Evolutionary conservation across 2,888 invertebrate species (phyloP).

Genomic region (Rhopalosiphum nymphaeae): DNA sequence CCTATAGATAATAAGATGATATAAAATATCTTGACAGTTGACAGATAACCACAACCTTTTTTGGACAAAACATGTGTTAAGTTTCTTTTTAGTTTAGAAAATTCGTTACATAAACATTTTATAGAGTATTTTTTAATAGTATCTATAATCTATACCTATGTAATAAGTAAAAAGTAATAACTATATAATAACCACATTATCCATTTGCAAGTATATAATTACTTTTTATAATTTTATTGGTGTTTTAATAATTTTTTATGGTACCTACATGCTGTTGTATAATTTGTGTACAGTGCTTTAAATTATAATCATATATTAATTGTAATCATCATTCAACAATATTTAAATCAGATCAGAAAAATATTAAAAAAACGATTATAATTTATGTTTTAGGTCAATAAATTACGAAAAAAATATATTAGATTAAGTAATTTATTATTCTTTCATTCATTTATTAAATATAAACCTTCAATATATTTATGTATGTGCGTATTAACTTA

Average conservation of each 20-base stretch:
- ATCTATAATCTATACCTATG: not conserved
- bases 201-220: not conserved
- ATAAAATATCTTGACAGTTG: slow-evolving; percentile 9
- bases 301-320: not conserved
- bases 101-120: slow-evolving; percentile 9
- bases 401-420: not conserved
- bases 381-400: not conserved
- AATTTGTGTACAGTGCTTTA: not conserved
- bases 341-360: not conserved
- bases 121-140: not conserved
- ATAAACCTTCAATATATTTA: not conserved
- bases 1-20: not conserved
- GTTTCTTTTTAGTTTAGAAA: slow-evolving; percentile 17
- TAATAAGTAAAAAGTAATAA: not conserved
- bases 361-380: not conserved
- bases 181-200: not conserved
- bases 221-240: not conserved
- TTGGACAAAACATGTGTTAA: not conserved
- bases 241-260: not conserved
- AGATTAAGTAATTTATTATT: not conserved
- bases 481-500: not conserved
- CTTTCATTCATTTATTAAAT: not conserved
- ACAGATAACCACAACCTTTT: not conserved
- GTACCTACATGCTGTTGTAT: not conserved
- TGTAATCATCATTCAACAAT: not conserved